Conservation (phyloP, 2,113 vertebrate species). For the Paramormyrops kingsleyae region DNA sequence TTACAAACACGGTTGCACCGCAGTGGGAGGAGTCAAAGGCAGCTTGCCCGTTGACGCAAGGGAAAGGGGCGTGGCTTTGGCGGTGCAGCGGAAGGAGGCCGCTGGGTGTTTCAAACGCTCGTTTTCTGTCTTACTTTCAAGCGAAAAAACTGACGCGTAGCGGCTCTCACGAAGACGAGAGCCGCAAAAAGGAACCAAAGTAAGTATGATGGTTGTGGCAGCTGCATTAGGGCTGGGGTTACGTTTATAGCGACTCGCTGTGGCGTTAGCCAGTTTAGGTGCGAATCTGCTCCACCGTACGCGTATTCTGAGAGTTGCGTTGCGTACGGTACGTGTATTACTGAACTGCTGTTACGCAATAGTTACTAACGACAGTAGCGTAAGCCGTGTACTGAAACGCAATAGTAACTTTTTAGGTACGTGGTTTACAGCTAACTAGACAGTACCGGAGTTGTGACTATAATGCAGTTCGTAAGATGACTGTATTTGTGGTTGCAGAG, state of each 20-base stretch:
- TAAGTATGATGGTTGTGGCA: slow-evolving; percentile 10
- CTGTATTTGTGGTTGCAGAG: not conserved
- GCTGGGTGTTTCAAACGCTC: not conserved
- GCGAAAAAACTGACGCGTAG: not conserved
- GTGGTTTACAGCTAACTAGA: not conserved
- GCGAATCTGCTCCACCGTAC: not conserved
- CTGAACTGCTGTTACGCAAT: not conserved
- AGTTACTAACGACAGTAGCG: not conserved
- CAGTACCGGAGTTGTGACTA: not conserved
- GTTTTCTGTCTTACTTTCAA: not conserved
- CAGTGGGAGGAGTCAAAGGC: slow-evolving; percentile 16
- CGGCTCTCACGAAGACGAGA: not conserved
- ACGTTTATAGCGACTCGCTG: not conserved
- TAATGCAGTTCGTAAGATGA: not conserved
- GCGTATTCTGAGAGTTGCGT: slow-evolving; percentile 8
- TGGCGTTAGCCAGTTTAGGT: not conserved
- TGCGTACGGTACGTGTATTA: not conserved
- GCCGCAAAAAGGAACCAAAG: slow-evolving; percentile 5
- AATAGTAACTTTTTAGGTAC: not conserved
- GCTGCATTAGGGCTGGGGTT: not conserved
- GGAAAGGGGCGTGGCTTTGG: not conserved
- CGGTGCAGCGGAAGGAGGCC: not conserved
- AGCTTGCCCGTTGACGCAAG: not conserved
- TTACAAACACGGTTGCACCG: slow-evolving; percentile 17
- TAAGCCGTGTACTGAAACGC: not conserved